Conservation (phyloP, 2,113 vertebrate genomes). For the Microcebus lehilahytsara region DNA sequence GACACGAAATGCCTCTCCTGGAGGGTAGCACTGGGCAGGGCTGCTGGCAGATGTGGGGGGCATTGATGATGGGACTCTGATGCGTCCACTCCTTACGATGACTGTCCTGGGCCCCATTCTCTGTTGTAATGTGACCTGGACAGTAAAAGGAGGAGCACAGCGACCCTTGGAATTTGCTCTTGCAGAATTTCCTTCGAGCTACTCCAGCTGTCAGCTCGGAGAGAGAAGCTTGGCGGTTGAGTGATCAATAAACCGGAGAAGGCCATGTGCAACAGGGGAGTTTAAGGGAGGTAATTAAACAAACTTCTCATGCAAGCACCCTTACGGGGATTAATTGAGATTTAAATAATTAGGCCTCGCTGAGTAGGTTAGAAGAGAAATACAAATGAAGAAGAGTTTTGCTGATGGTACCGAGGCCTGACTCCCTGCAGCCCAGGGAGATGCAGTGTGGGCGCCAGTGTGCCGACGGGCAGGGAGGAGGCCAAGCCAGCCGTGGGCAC, state of each 20-base stretch:
- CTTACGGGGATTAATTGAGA: not conserved
- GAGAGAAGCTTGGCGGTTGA: not conserved
- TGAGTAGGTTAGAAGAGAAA: not conserved
- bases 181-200: not conserved
- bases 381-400: not conserved
- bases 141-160: not conserved
- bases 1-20: rapidly evolving
- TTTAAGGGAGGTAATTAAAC: constrained; percentile 52
- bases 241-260: constrained; percentile 39
- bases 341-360: constrained; percentile 61
- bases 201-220: not conserved
- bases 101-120: not conserved
- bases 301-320: constrained; percentile 51
- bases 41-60: rapidly evolving
- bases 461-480: rapidly evolving
- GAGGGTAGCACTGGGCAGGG: not conserved
- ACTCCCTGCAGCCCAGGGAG: rapidly evolving
- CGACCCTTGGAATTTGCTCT: not conserved
- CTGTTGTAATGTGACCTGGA: rapidly evolving
- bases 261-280: not conserved
- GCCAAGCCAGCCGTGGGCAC: rapidly evolving
- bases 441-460: rapidly evolving
- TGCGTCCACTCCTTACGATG: not conserved
- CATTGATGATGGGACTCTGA: not conserved
- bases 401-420: not conserved